Evolutionary conservation across 2,797 vertebrate species (phyloP).

Genomic region (Decapterus maruadsi): DNA sequence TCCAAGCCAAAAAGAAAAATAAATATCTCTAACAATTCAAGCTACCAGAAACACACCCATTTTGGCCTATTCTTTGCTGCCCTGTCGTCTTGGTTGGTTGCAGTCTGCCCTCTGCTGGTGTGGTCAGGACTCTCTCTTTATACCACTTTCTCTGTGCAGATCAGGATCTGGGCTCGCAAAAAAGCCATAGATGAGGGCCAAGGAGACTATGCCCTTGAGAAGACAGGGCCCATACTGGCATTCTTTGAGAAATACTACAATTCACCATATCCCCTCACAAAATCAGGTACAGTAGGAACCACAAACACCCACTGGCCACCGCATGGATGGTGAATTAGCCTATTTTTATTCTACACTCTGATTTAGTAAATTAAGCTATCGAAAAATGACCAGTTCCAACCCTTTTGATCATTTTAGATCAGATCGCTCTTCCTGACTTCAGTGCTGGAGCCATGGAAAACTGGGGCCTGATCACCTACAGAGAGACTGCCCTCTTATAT

Average conservation of each 20-base stretch:
- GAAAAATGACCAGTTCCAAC: background rate
- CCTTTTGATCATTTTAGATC: slow-evolving; percentile 81
- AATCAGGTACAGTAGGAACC: slow-evolving; percentile 88
- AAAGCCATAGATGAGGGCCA: slow-evolving; percentile 82
- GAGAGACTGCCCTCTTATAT: slow-evolving; percentile 90
- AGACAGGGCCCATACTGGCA: slow-evolving; percentile 87
- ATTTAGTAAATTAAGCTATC: background rate
- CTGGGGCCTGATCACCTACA: slow-evolving; percentile 97
- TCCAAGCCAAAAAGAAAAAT: too few species aligned
- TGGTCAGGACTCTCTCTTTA: background rate
- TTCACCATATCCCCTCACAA: slow-evolving; percentile 87
- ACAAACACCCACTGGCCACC: background rate
- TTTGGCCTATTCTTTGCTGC: slow-evolving; percentile 27
- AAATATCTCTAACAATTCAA: background rate
- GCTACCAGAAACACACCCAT: too few species aligned
- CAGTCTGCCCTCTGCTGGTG: slow-evolving; percentile 48
- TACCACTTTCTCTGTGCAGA: slow-evolving; percentile 75
- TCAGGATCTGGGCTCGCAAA: slow-evolving; percentile 93
- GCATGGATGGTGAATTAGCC: background rate
- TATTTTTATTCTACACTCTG: background rate
- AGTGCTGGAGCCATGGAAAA: slow-evolving; percentile 95
- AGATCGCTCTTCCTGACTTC: slow-evolving; percentile 93
- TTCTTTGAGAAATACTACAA: slow-evolving; percentile 89
- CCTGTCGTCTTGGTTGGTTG: slow-evolving; percentile 10
- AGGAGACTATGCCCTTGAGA: slow-evolving; percentile 83